Evolutionary conservation across 2,888 invertebrate species (phyloP), one percentile per base, ranked within the genome.

Genomic region (Cantharis lateralis): DNA sequence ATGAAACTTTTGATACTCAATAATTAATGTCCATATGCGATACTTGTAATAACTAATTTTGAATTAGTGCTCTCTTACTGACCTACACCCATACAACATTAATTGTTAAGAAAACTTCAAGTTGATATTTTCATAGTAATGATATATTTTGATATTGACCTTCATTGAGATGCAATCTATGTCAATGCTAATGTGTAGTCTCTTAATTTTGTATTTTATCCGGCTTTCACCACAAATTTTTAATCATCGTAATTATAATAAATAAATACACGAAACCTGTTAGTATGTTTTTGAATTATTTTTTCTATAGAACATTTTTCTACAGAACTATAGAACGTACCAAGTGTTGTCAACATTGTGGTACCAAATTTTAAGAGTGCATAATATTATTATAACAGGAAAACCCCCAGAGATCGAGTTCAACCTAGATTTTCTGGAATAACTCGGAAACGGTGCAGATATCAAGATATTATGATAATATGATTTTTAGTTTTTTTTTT

Each of bases 121-220:
- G 13, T 32, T 13, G 4, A 32, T n/a, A n/a, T 32, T 32, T 24
- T 24, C 24, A 32, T 32, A 48, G 7, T 48, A 32, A 48, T 10
- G 20, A 62, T 68, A 62, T 73, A 68, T 73, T 62, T 62, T 69
- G 15, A 10, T 68, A 26, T 62, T 73, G 73, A 62, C 73, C 73
- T 73, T 73, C 69, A 72, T 68, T 66, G 26, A 72, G 66, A 68
- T 72, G 15, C 68, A 68, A 72, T 68, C 26, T 20, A 68, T 72
- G 61, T 24, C 71, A n/a, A 15, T 61, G 66, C 15, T 68, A 48
- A 15, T 13, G 62, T 15, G n/a, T 16, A 28, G 62, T 16, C 62
- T 26, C 68, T 72, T 16, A 72, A 28, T 32, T 62, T 73, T 68
- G 15, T 66, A 16, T 26, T 72, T 48, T 28, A 68, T 24, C 73